Evolutionary conservation across 2,888 invertebrate genomes (phyloP), one percentile per base, ranked within the genome.

Genomic region (Lottia gigantea): DNA sequence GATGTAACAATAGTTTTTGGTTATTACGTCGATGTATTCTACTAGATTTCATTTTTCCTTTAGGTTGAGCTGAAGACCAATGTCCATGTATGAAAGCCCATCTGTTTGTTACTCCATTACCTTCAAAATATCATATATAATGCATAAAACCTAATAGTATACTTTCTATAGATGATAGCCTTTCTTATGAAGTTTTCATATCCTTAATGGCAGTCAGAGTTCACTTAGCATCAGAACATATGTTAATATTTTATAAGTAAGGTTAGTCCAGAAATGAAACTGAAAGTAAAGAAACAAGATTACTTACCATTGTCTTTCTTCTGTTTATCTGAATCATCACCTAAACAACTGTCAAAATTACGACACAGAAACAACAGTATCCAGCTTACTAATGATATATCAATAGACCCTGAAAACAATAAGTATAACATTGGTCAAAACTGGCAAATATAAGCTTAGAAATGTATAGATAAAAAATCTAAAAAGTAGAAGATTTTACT

Each of bases 31-130:
- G 76, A 75, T 85, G 86, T 64, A 85, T 73, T 40, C 81, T 82
- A 40, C 80, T 73, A n/a, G 82, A 79, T 68, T 76, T 80, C 23
- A 80, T 74, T 64, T 71, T 76, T 49, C 81, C 76, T 67, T 81
- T 80, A 25, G 76, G 72, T 14, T 78, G 76, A 46, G 80, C 80
- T 91, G 88, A 92, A 86, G 83, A 92, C 84, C 90, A 90, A 87
- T 93, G 93, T 71, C 95, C 95, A 78, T 95, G 94, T 85, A 96
- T 94, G 91, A 96, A 96, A 88, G 95, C 95, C 96, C 96, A 96
- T 71, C 95, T 92, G 67, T 91, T 91, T 40, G 90, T 81, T 23
- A 80, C 40, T 40, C 40, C 40, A 40, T 40, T 40, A 40, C 40
- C 40, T 40, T 8, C 40, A 40, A 40, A 40, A 8, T 3, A 31